These are phyloP conservation scores for Benitochromis conjunctus DNA, from an alignment of 2,113 vertebrate genomes.

Conservation along the genomic window DNA sequence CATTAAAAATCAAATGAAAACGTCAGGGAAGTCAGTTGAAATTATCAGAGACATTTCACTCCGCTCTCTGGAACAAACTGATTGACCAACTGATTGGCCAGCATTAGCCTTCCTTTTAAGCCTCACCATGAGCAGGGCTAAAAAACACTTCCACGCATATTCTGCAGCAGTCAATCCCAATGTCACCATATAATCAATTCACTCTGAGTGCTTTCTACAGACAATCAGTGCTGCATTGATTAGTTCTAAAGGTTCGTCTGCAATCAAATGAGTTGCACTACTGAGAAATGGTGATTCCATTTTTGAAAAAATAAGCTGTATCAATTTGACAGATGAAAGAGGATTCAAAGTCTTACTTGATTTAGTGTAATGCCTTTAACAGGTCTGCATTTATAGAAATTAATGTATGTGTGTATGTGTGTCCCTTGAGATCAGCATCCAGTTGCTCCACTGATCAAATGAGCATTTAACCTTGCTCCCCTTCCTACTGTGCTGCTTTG, in stretches of 20 bases:
- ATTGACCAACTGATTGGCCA: not conserved
- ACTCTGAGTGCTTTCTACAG: not conserved
- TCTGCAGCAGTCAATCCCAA: not conserved
- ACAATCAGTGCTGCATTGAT: not conserved
- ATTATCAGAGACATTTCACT: not conserved
- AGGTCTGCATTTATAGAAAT: not conserved
- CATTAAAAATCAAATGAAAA: not conserved
- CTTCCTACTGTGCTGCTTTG: not conserved
- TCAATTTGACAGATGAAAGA: not conserved
- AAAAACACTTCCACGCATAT: not conserved
- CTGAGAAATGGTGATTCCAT: not conserved
- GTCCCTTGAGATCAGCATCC: not conserved
- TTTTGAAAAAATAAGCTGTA: not conserved
- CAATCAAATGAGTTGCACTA: not conserved
- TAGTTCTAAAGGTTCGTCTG: not conserved
- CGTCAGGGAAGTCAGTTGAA: not conserved
- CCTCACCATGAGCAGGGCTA: not conserved
- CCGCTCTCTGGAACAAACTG: not conserved
- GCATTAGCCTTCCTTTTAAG: not conserved
- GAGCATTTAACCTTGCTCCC: not conserved
- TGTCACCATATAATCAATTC: not conserved
- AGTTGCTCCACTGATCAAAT: not conserved
- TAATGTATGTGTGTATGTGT: accelerated
- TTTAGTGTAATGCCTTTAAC: not conserved
- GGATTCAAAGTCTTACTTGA: not conserved